These are phyloP conservation scores for Schizothorax lantsangensis DNA, from an alignment of 2,797 vertebrate species.

Conservation along the genomic window DNA sequence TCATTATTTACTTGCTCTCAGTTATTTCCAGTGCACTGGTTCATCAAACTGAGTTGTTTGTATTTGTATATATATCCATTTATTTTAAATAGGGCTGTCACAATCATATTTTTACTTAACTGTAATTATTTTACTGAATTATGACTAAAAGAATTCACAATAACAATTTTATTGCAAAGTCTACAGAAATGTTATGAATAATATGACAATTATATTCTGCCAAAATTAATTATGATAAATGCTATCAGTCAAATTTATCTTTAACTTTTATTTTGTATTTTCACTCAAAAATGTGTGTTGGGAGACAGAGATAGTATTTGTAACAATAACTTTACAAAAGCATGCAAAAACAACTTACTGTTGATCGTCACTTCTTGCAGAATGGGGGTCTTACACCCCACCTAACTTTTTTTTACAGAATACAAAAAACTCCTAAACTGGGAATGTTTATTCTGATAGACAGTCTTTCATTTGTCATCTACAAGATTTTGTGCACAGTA, in stretches of 20 bases:
- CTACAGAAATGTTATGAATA: not conserved
- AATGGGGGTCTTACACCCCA: no score
- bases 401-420: no score
- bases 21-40: not conserved
- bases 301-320: no score
- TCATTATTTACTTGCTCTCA: not conserved
- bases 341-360: not conserved
- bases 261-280: not conserved
- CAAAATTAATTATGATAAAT: not conserved
- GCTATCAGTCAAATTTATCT: not conserved
- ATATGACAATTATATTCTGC: not conserved
- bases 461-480: not conserved
- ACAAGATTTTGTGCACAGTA: not conserved
- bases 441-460: not conserved
- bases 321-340: not conserved
- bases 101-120: not conserved
- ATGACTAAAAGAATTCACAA: not conserved
- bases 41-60: not conserved
- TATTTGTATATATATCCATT: not conserved
- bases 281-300: not conserved
- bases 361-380: not conserved
- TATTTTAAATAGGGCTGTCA: not conserved
- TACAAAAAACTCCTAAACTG: no score
- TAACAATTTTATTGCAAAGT: not conserved
- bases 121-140: not conserved